Percentiles rank a stretch among this genome's conserved stretches.
phyloP scores from a whole-genome alignment of 2,113 vertebrate species.

The Oxyruncus cristatus region DNA sequence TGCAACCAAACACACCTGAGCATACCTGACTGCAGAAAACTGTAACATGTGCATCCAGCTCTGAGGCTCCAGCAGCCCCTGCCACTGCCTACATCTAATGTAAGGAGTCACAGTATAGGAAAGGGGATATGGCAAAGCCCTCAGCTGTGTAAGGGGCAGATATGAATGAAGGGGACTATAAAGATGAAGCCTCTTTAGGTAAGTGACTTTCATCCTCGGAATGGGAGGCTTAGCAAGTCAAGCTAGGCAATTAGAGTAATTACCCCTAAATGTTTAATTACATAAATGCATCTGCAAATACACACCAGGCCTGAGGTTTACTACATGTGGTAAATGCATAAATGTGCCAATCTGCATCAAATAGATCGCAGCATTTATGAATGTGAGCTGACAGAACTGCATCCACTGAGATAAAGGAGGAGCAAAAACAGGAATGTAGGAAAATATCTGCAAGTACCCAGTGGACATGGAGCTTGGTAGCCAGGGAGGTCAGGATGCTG shows the following conservation, averaged over 20 bases:
- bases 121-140: not conserved
- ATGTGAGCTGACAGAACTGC: not conserved
- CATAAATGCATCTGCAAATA: not conserved
- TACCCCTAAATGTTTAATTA: constrained; percentile 5
- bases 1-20: not conserved
- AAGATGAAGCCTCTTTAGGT: not conserved
- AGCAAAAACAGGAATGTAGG: not conserved
- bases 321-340: not conserved
- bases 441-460: not conserved
- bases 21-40: not conserved
- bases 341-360: not conserved
- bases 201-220: not conserved
- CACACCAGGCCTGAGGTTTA: not conserved
- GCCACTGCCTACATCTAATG: not conserved
- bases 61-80: not conserved
- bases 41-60: accelerated
- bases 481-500: not conserved
- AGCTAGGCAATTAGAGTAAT: constrained; percentile 24
- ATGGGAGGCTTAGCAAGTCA: not conserved
- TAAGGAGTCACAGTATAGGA: accelerated
- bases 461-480: not conserved
- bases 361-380: not conserved
- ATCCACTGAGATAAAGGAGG: not conserved
- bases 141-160: not conserved
- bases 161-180: not conserved